phyloP scores from a whole-genome alignment of 2,113 vertebrate genomes.

The Vidua chalybeata region DNA sequence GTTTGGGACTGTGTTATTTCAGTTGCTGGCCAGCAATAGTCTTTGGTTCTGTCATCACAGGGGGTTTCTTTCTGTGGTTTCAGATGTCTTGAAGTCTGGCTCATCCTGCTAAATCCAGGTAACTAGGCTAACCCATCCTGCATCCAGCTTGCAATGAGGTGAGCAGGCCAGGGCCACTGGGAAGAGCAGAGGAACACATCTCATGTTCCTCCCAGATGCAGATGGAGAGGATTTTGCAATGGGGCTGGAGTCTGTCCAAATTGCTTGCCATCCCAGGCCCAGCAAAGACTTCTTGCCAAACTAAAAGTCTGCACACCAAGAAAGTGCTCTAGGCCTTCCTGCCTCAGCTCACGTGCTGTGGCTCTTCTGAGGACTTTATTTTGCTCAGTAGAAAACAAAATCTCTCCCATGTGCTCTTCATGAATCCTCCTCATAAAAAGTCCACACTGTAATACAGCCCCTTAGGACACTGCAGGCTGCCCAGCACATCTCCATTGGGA shows the following conservation, averaged over 20 bases:
- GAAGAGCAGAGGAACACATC: background rate
- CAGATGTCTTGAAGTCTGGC: background rate
- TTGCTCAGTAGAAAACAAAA: background rate
- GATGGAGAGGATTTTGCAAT: background rate
- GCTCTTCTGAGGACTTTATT: background rate
- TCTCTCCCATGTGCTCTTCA: background rate
- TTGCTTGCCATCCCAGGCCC: background rate
- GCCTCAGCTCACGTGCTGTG: background rate
- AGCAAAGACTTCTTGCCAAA: background rate
- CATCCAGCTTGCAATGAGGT: background rate
- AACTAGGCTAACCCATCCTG: background rate
- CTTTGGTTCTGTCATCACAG: background rate
- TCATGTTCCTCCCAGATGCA: background rate
- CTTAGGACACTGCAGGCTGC: background rate
- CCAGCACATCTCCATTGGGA: background rate
- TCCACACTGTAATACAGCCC: background rate
- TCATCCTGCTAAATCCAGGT: background rate
- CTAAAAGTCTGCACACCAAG: conserved; percentile 17
- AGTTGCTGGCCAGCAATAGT: background rate
- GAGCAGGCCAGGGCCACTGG: background rate
- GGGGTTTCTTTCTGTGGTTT: background rate
- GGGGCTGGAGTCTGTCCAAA: background rate
- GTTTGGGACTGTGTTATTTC: background rate
- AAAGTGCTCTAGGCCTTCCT: background rate
- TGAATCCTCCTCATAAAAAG: background rate